phyloP scores from a whole-genome alignment of 2,113 vertebrate genomes.

The Cisticola juncidis region DNA sequence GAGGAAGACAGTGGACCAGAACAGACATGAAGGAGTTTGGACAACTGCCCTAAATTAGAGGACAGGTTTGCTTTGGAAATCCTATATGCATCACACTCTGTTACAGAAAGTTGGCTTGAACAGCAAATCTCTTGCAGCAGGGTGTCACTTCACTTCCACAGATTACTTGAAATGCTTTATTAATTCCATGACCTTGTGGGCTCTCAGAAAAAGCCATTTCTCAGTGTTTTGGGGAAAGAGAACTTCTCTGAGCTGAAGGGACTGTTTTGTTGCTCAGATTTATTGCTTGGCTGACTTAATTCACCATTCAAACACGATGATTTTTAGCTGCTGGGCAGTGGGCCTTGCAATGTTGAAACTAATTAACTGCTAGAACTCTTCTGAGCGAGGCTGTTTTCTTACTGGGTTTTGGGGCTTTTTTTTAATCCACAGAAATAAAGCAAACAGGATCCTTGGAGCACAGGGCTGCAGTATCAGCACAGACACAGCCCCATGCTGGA shows the following conservation, averaged over 20 bases:
- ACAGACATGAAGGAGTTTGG: slow-evolving; percentile 11
- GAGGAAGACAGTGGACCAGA: background rate
- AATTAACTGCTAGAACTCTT: slow-evolving; percentile 51
- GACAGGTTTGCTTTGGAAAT: slow-evolving; percentile 7
- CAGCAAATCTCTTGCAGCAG: slow-evolving; percentile 37
- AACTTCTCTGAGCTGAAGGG: slow-evolving; percentile 14
- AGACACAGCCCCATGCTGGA: background rate
- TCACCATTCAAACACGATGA: slow-evolving; percentile 40
- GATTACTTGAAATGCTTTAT: slow-evolving; percentile 58
- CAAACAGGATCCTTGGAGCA: background rate
- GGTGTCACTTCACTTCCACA: slow-evolving; percentile 39
- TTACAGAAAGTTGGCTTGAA: slow-evolving; percentile 24
- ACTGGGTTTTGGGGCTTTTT: background rate
- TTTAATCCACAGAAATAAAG: background rate
- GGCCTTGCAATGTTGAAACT: slow-evolving; percentile 46
- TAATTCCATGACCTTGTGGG: slow-evolving; percentile 47
- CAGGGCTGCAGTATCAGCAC: background rate
- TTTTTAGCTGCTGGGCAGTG: slow-evolving; percentile 58
- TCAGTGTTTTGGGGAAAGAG: slow-evolving; percentile 28
- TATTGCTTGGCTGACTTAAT: slow-evolving; percentile 60
- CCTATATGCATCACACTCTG: background rate
- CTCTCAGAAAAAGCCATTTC: slow-evolving; percentile 35
- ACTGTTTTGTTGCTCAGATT: slow-evolving; percentile 52
- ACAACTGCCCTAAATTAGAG: slow-evolving; percentile 41
- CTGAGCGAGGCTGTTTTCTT: background rate